Percentiles rank a stretch among this genome's conserved stretches.
Evolutionary conservation across 2,113 vertebrate genomes (phyloP).

Genomic region (Tamias sibiricus): DNA sequence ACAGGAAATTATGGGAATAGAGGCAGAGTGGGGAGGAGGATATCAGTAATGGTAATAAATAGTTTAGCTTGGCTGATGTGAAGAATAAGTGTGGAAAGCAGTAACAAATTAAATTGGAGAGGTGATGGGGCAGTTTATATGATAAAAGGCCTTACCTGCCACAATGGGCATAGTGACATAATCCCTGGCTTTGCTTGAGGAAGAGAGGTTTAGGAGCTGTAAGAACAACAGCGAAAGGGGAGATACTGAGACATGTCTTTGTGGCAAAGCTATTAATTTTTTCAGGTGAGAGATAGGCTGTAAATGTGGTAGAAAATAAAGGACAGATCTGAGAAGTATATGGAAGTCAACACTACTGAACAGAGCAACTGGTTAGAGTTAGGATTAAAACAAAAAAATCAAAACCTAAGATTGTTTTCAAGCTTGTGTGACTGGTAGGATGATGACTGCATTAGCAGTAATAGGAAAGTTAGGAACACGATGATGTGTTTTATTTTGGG

Average conservation of each 20-base stretch:
- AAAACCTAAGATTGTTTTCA: neutral
- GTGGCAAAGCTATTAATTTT: neutral
- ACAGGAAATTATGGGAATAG: neutral
- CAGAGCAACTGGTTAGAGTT: neutral
- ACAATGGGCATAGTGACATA: neutral
- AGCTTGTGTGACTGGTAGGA: neutral
- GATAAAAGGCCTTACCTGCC: neutral
- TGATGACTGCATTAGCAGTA: neutral
- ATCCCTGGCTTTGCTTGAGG: neutral
- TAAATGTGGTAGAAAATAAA: neutral
- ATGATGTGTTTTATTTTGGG: neutral
- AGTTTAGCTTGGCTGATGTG: neutral
- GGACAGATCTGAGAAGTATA: neutral
- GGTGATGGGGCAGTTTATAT: neutral
- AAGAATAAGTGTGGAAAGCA: neutral
- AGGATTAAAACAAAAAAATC: neutral
- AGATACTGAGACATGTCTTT: neutral
- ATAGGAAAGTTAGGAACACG: neutral
- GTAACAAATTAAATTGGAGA: neutral
- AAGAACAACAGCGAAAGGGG: neutral
- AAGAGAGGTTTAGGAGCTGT: neutral
- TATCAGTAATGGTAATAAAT: neutral
- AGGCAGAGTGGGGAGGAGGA: neutral
- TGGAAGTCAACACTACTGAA: neutral
- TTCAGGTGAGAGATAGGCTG: neutral